Conservation (phyloP, 2,797 vertebrate genomes). For the Enteromius thamalakanensis region DNA sequence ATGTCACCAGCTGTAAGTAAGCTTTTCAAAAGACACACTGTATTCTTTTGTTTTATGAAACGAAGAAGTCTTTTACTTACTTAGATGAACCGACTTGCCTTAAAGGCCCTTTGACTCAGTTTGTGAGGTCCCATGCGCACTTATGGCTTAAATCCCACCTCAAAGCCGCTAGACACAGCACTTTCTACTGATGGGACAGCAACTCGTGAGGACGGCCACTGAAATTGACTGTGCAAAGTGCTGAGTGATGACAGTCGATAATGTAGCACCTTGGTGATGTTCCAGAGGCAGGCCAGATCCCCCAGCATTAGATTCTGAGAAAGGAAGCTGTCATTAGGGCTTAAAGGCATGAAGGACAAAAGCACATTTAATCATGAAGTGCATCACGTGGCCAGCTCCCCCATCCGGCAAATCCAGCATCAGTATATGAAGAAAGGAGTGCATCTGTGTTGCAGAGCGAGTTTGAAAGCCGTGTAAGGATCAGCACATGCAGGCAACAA, state of each 20-base stretch:
- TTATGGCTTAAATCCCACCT: slow-evolving; percentile 23
- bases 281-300: slow-evolving; percentile 35
- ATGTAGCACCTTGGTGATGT: slow-evolving; percentile 42
- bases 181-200: slow-evolving; percentile 39
- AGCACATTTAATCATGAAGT: slow-evolving; percentile 56
- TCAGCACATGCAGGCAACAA: neutral
- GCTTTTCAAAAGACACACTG: neutral
- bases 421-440: slow-evolving; percentile 10
- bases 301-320: slow-evolving; percentile 41
- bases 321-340: slow-evolving; percentile 51
- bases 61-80: neutral
- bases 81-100: neutral
- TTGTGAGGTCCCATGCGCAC: slow-evolving; percentile 11
- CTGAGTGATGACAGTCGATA: slow-evolving; percentile 56
- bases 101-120: slow-evolving; percentile 6
- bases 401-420: slow-evolving; percentile 32
- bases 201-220: slow-evolving; percentile 15
- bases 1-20: slow-evolving; percentile 93
- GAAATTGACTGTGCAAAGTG: slow-evolving; percentile 51
- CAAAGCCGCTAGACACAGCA: slow-evolving; percentile 15
- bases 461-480: neutral
- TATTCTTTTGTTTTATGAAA: neutral
- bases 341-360: slow-evolving; percentile 57
- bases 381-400: slow-evolving; percentile 42
- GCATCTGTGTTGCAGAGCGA: slow-evolving; percentile 15